Evolutionary conservation across 2,888 invertebrate genomes (phyloP), one percentile per base, ranked within the genome.

Genomic region (Chironomus tentans): DNA sequence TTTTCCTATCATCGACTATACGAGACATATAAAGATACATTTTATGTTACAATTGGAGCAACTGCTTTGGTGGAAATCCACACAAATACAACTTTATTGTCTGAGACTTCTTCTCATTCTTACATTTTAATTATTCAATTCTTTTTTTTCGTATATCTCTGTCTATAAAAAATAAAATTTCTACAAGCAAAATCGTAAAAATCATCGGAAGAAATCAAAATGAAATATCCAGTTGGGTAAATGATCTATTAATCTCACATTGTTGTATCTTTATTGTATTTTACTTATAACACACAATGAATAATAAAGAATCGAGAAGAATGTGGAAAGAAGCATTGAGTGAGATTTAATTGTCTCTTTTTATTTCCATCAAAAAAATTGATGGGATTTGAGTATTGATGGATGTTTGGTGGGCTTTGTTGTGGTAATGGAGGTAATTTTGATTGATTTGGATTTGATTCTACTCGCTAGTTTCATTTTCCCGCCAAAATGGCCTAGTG

Each of bases 141-240:
- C 10, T 47, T 70, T 70, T 21, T 70, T 4, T 70, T 4, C n/a
- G n/a, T 7, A 28, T 5, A 28, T 28, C 28, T 28, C 6, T 7
- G 38, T 38, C 38, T 38, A 38, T 38, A 38, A 38, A 38, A 28
- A 28, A 28, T 6, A 28, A 28, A 28, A 4, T 6, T 28, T 28
- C 28, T 28, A 28, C 28, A 28, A 38, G 38, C 38, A 38, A 38
- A 38, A 38, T n/a, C 13, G 46, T 70, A 61, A 72, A 74, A 74
- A 68, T 74, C 74, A 74, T 65, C 74, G 74, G 72, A 72, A 72
- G 72, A 72, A 72, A 72, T 72, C 72, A 72, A 72, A 72, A 72
- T n/a, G 46, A 71, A 61, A n/a, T 28, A n/a, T 72, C 28, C 46
- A 56, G 47, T 56, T 56, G 56, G 18, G 56, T 56, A 56, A 56